Conservation (phyloP, 37 sponge, comb jelly and placozoan genomes). For the Aplysina aerophoba region DNA sequence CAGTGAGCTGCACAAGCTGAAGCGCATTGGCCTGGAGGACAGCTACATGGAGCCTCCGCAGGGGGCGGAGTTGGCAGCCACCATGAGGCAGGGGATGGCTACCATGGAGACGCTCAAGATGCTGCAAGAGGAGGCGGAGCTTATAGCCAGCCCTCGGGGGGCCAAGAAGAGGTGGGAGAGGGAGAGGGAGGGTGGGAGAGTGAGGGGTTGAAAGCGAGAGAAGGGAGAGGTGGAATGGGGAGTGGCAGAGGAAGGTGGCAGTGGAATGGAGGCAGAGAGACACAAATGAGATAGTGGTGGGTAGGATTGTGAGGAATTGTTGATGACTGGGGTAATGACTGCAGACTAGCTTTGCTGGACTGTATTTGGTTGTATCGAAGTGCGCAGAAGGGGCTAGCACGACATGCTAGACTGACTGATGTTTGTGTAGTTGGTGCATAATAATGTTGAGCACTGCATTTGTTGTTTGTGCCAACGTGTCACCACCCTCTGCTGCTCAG, state of each 20-base stretch:
- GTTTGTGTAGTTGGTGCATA: too few species aligned
- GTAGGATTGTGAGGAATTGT: too few species aligned
- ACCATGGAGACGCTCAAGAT: slow-evolving; percentile 16
- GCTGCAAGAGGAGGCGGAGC: slow-evolving; percentile 10
- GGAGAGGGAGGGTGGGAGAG: background rate
- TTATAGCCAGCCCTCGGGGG: slow-evolving; percentile 9
- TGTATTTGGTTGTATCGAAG: too few species aligned
- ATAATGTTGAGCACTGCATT: too few species aligned
- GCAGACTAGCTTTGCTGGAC: too few species aligned
- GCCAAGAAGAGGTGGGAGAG: slow-evolving; percentile 2
- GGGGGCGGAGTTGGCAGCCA: background rate
- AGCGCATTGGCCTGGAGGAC: slow-evolving; percentile 7
- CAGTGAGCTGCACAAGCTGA: slow-evolving; percentile 9
- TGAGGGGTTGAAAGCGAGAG: background rate
- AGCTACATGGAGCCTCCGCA: slow-evolving; percentile 3
- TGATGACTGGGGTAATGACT: too few species aligned
- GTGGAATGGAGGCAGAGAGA: background rate
- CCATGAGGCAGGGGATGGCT: background rate
- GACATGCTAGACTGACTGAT: too few species aligned
- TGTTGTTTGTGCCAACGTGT: too few species aligned
- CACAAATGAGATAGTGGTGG: slow-evolving; percentile 2
- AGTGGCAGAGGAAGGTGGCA: slow-evolving; percentile 20
- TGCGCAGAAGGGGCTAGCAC: too few species aligned
- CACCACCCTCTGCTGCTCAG: too few species aligned
- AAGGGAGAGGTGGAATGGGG: background rate